Conservation (phyloP, 2,797 vertebrate species). For the Rhinella marina region DNA sequence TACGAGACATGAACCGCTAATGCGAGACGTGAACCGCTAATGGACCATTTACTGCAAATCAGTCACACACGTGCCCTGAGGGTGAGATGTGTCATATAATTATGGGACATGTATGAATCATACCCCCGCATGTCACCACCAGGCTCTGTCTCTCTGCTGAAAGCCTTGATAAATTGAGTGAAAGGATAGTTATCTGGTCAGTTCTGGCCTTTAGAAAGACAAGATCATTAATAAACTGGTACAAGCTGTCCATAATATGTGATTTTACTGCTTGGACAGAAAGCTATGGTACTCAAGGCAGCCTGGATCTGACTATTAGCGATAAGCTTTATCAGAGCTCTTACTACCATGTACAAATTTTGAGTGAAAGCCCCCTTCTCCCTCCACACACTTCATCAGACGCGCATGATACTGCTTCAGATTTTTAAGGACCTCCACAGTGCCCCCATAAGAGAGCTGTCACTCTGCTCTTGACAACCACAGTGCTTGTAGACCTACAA, state of each 20-base stretch:
- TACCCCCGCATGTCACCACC: not conserved
- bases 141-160: constrained; percentile 5
- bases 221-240: not conserved
- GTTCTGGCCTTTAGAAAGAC: not conserved
- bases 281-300: not conserved
- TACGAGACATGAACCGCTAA: constrained; percentile 27
- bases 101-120: constrained; percentile 25
- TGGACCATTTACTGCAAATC: constrained; percentile 42
- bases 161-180: not conserved
- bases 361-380: too few species aligned
- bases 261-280: not conserved
- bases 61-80: constrained; percentile 12
- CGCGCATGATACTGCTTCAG: too few species aligned
- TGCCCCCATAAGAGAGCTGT: too few species aligned
- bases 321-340: not conserved
- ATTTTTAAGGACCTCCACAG: too few species aligned
- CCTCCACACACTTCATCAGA: too few species aligned
- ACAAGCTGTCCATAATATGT: not conserved
- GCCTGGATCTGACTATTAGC: not conserved
- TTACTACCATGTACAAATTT: too few species aligned
- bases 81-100: constrained; percentile 6
- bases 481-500: too few species aligned
- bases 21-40: constrained; percentile 34
- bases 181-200: constrained; percentile 6
- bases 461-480: too few species aligned